Evolutionary conservation across 2,888 invertebrate genomes (phyloP).

Genomic region (Mechanitis mazaeus): DNA sequence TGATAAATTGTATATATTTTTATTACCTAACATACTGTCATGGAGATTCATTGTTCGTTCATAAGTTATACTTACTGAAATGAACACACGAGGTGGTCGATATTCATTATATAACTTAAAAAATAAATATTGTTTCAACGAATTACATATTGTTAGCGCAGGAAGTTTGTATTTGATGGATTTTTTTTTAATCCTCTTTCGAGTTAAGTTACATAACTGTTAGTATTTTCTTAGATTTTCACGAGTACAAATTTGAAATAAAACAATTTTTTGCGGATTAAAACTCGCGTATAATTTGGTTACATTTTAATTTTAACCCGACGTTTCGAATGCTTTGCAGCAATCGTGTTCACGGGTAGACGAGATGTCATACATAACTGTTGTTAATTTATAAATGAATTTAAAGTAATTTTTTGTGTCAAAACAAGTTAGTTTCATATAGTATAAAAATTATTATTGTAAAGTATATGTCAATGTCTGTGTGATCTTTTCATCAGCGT

Average conservation of each 20-base stretch:
- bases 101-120: slow-evolving; percentile 43
- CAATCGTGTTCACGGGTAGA: too few relatives aligned
- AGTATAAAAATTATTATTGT: background rate
- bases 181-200: slow-evolving; percentile 15
- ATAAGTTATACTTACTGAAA: background rate
- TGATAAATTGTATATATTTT: background rate
- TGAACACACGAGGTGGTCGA: slow-evolving; percentile 34
- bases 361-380: too few relatives aligned
- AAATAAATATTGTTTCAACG: slow-evolving; percentile 52
- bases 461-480: too few relatives aligned
- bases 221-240: background rate
- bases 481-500: too few relatives aligned
- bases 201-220: slow-evolving; percentile 4
- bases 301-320: too few relatives aligned
- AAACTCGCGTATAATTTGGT: too few relatives aligned
- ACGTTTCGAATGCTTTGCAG: too few relatives aligned
- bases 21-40: background rate
- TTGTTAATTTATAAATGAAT: too few relatives aligned
- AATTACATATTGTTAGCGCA: slow-evolving; percentile 33
- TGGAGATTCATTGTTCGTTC: background rate
- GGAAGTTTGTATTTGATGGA: slow-evolving; percentile 20
- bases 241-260: too few relatives aligned
- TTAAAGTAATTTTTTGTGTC: background rate
- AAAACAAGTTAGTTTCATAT: slow-evolving; percentile 2
- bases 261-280: too few relatives aligned